Percentiles rank a stretch among this genome's conserved stretches.
phyloP scores from a whole-genome alignment of 2,888 invertebrate genomes.

The Meiosimyza decipiens region DNA sequence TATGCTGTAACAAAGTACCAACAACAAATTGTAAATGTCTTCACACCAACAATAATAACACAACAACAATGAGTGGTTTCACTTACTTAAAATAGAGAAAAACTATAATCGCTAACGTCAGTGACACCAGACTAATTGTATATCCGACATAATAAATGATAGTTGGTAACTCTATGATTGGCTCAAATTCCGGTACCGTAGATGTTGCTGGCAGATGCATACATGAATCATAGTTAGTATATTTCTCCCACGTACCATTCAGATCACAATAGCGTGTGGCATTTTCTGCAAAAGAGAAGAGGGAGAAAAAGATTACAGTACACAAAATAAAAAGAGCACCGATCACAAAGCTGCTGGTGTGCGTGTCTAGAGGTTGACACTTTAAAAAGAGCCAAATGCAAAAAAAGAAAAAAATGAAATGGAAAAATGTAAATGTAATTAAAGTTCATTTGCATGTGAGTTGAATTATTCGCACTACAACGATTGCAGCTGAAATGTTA shows the following conservation, averaged over 20 bases:
- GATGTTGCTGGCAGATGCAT: constrained; percentile 70
- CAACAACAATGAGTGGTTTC: not conserved
- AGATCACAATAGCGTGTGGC: constrained; percentile 81
- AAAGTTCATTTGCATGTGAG: no score
- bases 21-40: not conserved
- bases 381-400: no score
- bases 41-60: not conserved
- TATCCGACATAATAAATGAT: constrained; percentile 88
- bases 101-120: constrained; percentile 84
- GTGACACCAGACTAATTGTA: constrained; percentile 82
- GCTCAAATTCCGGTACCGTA: constrained; percentile 68
- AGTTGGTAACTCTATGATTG: constrained; percentile 75
- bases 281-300: constrained; percentile 74
- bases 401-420: no score
- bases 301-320: not conserved
- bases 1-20: not conserved
- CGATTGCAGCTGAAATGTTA: no score
- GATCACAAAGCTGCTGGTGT: no score
- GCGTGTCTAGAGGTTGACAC: no score
- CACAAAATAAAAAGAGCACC: not conserved
- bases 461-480: no score
- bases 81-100: constrained; percentile 78
- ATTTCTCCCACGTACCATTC: constrained; percentile 87
- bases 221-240: constrained; percentile 81
- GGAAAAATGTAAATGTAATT: no score